Conservation (phyloP, 2,888 invertebrate species). For the Artemia sinica region DNA sequence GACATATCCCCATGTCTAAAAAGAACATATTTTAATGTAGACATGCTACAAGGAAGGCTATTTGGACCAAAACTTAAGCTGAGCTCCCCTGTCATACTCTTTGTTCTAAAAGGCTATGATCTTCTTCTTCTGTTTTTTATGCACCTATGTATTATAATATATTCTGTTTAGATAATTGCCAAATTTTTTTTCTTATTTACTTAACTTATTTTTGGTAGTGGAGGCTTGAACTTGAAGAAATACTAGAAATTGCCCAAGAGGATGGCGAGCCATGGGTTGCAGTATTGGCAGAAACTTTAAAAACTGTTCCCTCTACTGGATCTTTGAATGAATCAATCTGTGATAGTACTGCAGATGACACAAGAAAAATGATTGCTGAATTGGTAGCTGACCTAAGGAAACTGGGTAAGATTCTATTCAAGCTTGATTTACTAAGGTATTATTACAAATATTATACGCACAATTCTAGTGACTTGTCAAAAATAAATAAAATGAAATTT, state of each 20-base stretch:
- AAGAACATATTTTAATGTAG: too few relatives aligned
- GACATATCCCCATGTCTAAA: too few relatives aligned
- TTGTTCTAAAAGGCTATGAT: neutral
- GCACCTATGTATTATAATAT: neutral
- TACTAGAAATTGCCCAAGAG: conserved; percentile 73
- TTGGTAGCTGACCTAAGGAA: conserved; percentile 66
- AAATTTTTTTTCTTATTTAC: conserved; percentile 17
- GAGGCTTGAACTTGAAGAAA: conserved; percentile 79
- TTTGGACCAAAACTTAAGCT: too few relatives aligned
- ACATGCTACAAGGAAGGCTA: too few relatives aligned
- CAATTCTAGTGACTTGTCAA: too few relatives aligned
- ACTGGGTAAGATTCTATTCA: conserved; percentile 33
- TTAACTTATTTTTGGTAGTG: conserved; percentile 46
- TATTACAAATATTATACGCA: too few relatives aligned
- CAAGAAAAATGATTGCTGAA: conserved; percentile 72
- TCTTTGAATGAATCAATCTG: conserved; percentile 73
- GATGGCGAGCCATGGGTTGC: conserved; percentile 95
- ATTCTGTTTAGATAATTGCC: conserved; percentile 11
- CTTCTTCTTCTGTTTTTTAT: neutral
- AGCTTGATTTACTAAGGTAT: too few relatives aligned
- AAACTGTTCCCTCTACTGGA: conserved; percentile 74
- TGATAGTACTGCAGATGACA: conserved; percentile 56
- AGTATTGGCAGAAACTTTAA: conserved; percentile 86
- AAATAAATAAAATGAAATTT: too few relatives aligned
- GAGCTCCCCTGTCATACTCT: neutral